Conservation (phyloP, 1,140 invertebrate species). For the Drosophila aff. region DNA sequence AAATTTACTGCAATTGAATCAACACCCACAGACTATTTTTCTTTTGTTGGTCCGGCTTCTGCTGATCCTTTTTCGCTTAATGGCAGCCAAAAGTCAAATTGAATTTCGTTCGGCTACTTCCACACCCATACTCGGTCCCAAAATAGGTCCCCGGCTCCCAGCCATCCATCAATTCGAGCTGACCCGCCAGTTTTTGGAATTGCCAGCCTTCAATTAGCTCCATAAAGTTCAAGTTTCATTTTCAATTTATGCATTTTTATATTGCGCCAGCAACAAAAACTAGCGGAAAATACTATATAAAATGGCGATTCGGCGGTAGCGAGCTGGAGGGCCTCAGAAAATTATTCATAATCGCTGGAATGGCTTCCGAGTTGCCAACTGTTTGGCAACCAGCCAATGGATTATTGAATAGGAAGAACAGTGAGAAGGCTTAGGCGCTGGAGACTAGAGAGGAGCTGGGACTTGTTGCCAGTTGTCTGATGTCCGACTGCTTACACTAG, state of each 20-base stretch:
- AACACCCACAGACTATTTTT: slow-evolving; percentile 55
- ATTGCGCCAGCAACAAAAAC: slow-evolving; percentile 31
- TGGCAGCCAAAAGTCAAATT: slow-evolving; percentile 69
- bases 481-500: slow-evolving; percentile 1
- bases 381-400: slow-evolving; percentile 69
- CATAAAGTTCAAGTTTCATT: slow-evolving; percentile 76
- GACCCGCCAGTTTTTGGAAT: slow-evolving; percentile 49
- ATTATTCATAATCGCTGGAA: slow-evolving; percentile 75
- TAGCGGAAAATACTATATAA: slow-evolving; percentile 14
- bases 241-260: slow-evolving; percentile 75
- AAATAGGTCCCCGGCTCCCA: slow-evolving; percentile 17
- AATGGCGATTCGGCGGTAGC: slow-evolving; percentile 1
- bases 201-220: slow-evolving; percentile 71
- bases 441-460: neutral
- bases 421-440: slow-evolving; percentile 18
- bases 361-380: slow-evolving; percentile 67
- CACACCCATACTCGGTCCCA: slow-evolving; percentile 1
- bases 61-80: slow-evolving; percentile 57
- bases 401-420: slow-evolving; percentile 53
- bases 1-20: slow-evolving; percentile 59
- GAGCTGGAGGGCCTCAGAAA: slow-evolving; percentile 9
- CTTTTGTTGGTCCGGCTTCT: slow-evolving; percentile 15
- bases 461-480: slow-evolving; percentile 48
- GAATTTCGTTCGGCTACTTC: slow-evolving; percentile 53
- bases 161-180: slow-evolving; percentile 62